Evolutionary conservation across 2,797 vertebrate species (phyloP), one percentile per base, ranked within the genome.

Genomic region (Chaetophractus vellerosus): DNA sequence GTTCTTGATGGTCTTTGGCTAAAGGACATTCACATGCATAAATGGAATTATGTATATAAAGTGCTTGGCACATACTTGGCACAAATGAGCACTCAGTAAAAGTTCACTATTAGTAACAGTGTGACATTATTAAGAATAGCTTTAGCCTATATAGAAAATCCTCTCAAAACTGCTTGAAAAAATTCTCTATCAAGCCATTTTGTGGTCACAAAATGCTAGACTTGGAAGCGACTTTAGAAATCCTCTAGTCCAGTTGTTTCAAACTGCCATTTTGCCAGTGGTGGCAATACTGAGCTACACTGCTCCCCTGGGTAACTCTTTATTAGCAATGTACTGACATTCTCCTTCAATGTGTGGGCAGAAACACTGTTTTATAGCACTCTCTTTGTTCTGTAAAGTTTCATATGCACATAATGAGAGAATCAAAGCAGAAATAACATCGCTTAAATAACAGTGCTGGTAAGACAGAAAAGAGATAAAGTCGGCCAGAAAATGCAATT

Each of bases 81-180:
- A 48, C 52, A 91, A 52, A 59, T 68, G 52, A 92, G 23, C 72
- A 72, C 63, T 45, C 38, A 64, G 59, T 79, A 48, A 10, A 36
- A 45, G 48, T 88, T 33, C 50, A 16, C 6, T 71, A 66, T 69
- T 33, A 57, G 12, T 71, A 79, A 71, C 21, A n/a, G 33, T 72
- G n/a, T 33, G 16, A 31, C 41, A 31, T 81, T 18, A 48, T 85
- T 66, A 59, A 71, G 16, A 55, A 55, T 66, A 48, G 82, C 24
- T 41, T 78, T 26, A 81, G 8, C 68, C 50, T 48, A 8, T 59
- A 33, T 63, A 10, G 55, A 55, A 19, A 10, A 2, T 57, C 24
- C 38, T 95, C 41, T 78, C 55, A 86, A 80, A 91, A 41, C 19
- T 74, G 33, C 55, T 38, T 93, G n/a, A 72, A 93, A 90, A 85